Conservation (phyloP, 2,113 vertebrate genomes). For the Jaculus jaculus region DNA sequence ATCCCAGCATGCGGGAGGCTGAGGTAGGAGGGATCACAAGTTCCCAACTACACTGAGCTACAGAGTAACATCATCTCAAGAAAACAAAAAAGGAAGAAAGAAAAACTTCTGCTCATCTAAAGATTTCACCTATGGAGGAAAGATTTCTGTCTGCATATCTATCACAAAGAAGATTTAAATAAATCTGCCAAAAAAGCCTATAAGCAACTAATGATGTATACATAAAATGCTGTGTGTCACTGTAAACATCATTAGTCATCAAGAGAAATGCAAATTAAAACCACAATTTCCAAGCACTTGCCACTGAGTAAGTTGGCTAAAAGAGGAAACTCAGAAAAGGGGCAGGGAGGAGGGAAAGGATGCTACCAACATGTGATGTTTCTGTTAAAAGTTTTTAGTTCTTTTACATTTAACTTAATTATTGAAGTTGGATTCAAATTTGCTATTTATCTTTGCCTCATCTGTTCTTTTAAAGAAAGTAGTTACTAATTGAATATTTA, state of each 20-base stretch:
- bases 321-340: neutral
- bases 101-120: neutral
- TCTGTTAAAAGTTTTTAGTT: constrained; percentile 16
- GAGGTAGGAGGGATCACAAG: no score
- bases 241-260: no score
- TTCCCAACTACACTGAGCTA: no score
- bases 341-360: no score
- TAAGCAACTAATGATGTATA: neutral
- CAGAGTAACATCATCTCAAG: no score
- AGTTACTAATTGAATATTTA: constrained; percentile 31
- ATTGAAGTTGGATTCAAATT: constrained; percentile 15
- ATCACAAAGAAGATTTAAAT: neutral
- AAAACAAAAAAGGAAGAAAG: no score
- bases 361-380: no score
- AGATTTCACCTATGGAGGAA: neutral
- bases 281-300: neutral
- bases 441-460: neutral
- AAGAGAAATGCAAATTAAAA: no score
- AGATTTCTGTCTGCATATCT: neutral
- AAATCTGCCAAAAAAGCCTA: neutral
- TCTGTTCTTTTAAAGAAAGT: neutral
- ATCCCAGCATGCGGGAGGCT: no score
- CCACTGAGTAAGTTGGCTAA: neutral
- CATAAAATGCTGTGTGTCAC: neutral
- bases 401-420: constrained; percentile 36